These are phyloP conservation scores for Narcine bancroftii DNA, from an alignment of 2,113 vertebrate species.

Conservation along the genomic window DNA sequence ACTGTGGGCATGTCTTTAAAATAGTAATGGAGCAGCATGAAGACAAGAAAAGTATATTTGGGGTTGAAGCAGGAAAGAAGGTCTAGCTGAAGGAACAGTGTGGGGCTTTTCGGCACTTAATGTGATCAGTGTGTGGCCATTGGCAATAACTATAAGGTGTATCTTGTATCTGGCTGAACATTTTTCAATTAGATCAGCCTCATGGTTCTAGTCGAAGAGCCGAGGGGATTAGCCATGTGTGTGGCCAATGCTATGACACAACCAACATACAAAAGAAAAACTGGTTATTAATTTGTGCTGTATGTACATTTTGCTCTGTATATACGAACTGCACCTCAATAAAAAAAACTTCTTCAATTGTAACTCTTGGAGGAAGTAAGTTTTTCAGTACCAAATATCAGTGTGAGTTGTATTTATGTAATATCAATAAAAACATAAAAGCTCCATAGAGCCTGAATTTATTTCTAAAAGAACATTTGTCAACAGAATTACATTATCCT, in stretches of 20 bases:
- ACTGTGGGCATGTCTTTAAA: neutral
- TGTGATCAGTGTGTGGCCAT: neutral
- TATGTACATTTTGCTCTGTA: neutral
- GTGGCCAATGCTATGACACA: neutral
- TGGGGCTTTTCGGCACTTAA: neutral
- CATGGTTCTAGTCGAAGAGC: neutral
- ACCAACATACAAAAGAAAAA: neutral
- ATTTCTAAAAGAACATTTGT: neutral
- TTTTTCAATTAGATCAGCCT: neutral
- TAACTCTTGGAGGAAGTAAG: neutral
- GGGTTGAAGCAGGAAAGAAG: too few species aligned
- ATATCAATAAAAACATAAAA: neutral
- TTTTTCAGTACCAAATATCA: neutral
- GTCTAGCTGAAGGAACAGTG: neutral
- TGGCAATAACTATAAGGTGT: neutral
- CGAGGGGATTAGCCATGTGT: neutral
- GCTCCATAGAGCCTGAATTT: neutral
- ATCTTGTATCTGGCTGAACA: neutral
- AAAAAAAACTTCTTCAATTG: neutral
- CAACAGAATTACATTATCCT: neutral
- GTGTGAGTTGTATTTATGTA: neutral
- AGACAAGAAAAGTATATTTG: neutral
- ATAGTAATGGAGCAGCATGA: neutral
- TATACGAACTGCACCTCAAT: neutral
- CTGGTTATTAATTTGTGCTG: neutral